Conservation (phyloP, 2,113 vertebrate species). For the Xiphophorus couchianus region DNA sequence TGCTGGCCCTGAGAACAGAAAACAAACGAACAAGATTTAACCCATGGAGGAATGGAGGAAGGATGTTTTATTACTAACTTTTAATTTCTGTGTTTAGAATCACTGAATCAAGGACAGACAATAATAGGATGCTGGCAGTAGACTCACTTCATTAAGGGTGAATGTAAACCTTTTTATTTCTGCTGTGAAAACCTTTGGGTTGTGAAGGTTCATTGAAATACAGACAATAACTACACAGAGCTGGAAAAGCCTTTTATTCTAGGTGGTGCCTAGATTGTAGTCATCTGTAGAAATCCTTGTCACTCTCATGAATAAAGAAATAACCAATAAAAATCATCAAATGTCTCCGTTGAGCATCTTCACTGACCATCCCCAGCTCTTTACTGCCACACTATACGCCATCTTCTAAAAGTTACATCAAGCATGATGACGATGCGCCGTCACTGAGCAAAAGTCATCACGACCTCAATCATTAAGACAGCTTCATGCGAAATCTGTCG, state of each 20-base stretch:
- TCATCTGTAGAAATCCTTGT: not conserved
- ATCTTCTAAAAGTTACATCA: not conserved
- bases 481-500: not conserved
- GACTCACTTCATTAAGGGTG: not conserved
- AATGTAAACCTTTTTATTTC: too few species aligned
- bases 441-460: not conserved
- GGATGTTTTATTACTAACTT: not conserved
- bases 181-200: too few species aligned
- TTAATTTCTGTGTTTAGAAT: not conserved
- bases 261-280: not conserved
- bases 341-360: not conserved
- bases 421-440: too few species aligned
- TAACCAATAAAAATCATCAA: not conserved
- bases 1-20: conserved; percentile 81
- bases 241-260: too few species aligned
- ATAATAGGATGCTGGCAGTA: not conserved
- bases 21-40: conserved; percentile 27
- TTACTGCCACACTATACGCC: not conserved
- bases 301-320: not conserved
- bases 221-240: not conserved
- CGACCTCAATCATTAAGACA: not conserved
- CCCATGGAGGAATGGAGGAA: not conserved
- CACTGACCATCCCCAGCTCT: not conserved
- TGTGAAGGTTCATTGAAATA: not conserved
- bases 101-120: not conserved